Evolutionary conservation across 2,888 invertebrate species (phyloP), one percentile per base, ranked within the genome.

Genomic region (Cantharis rustica): DNA sequence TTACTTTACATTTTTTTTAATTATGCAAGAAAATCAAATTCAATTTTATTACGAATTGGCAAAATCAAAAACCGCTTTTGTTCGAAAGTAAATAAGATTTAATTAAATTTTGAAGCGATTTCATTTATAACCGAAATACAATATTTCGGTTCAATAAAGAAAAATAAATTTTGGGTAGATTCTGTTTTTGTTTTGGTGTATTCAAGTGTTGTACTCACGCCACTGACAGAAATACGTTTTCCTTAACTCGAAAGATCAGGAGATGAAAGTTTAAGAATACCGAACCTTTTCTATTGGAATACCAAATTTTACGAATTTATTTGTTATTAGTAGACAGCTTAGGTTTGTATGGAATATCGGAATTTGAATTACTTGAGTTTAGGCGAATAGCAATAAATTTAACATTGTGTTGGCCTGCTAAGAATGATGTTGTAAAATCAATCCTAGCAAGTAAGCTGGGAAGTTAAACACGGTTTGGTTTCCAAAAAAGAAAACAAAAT

Each of bases 391-490:
- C 47, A 47, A 47, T 69, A 69, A 69, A 69, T 61, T 47, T 31
- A 47, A 69, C 31, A 47, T 47, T 47, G 61, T 69, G 27, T 69
- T 61, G 17, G 61, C n/a, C 69, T 69, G 31, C 61, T 47, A 69
- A 69, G 69, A 69, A 47, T 61, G 31, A 69, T 69, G 69, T 69
- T 61, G 47, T 15, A 31, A 69, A 31, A 69, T 69, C 61, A 69
- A 69, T 69, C 69, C 47, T 69, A 20, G 61, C 17, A 69, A 69
- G 15, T 69, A 61, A 69, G 69, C 69, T 61, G n/a, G 47, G n/a
- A 17, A 69, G 31, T n/a, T 47, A n/a, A 13, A 47, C 47, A 47
- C 47, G 47, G 47, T 47, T 47, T 47, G 47, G 13, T 47, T 47
- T 47, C n/a, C 47, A 47, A 47, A 47, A 13, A 47, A n/a, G n/a